phyloP scores from a whole-genome alignment of 2,888 invertebrate genomes.

The Cosmia trapezina region DNA sequence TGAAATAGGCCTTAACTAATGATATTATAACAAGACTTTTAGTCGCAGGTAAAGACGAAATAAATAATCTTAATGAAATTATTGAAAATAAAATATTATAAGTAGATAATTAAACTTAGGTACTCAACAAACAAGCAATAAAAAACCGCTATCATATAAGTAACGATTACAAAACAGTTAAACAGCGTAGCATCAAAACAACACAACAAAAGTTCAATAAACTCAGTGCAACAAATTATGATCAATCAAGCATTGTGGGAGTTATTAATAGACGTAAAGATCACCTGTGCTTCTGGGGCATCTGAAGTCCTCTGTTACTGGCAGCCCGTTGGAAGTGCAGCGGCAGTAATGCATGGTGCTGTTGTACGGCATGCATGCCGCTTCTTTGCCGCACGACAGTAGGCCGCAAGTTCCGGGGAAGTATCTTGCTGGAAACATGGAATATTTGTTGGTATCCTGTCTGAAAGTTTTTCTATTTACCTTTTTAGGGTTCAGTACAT shows the following conservation, averaged over 20 bases:
- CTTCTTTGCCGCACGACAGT: conserved; percentile 90
- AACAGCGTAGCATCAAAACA: conserved; percentile 35
- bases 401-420: conserved; percentile 78
- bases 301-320: conserved; percentile 89
- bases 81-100: neutral
- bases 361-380: conserved; percentile 89
- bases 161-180: conserved; percentile 31
- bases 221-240: conserved; percentile 56
- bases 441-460: conserved; percentile 6
- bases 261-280: conserved; percentile 63
- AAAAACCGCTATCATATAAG: conserved; percentile 30
- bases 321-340: conserved; percentile 91
- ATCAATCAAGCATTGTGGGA: conserved; percentile 55
- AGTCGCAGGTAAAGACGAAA: neutral
- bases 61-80: neutral
- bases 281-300: conserved; percentile 90
- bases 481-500: too few species aligned
- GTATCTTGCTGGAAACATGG: conserved; percentile 55
- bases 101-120: neutral
- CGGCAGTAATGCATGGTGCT: conserved; percentile 83
- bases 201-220: conserved; percentile 60
- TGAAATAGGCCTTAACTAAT: too few species aligned
- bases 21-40: neutral
- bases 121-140: conserved; percentile 17
- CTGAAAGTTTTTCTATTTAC: neutral